Conservation (phyloP, 2,888 invertebrate species). For the Tenodera sinensis region DNA sequence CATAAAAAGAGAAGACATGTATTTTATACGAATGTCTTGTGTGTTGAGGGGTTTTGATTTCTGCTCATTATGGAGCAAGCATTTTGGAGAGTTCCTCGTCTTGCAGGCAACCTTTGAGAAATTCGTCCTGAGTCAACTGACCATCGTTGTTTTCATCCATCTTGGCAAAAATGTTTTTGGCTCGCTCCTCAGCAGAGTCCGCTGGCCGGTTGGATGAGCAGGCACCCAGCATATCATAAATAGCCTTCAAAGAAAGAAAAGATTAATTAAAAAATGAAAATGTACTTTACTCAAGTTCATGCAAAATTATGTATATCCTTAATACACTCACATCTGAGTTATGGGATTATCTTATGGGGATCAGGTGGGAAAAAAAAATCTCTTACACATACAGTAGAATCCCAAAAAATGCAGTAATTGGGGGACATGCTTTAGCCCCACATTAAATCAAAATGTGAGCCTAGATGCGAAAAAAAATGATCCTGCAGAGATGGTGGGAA, state of each 20-base stretch:
- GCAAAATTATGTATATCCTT: too few species aligned
- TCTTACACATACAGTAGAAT: too few species aligned
- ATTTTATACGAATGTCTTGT: slow-evolving; percentile 17
- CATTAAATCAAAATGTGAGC: too few species aligned
- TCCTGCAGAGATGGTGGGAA: too few species aligned
- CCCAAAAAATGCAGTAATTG: too few species aligned
- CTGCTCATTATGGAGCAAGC: slow-evolving; percentile 78
- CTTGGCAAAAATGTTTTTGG: slow-evolving; percentile 98
- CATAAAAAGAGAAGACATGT: slow-evolving; percentile 23
- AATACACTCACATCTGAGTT: too few species aligned
- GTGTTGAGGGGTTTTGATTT: not conserved
- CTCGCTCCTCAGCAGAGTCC: slow-evolving; percentile 94
- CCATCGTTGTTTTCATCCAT: slow-evolving; percentile 99
- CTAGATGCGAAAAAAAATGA: too few species aligned
- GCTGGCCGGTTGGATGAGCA: slow-evolving; percentile 93
- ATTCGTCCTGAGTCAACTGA: slow-evolving; percentile 95
- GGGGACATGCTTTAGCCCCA: too few species aligned
- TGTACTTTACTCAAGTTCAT: too few species aligned
- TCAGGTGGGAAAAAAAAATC: too few species aligned
- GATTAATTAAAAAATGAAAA: not conserved
- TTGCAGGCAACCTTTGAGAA: slow-evolving; percentile 94
- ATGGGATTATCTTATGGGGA: too few species aligned
- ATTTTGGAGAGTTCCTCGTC: slow-evolving; percentile 94
- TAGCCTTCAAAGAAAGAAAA: slow-evolving; percentile 70
- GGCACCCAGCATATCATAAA: slow-evolving; percentile 99